Evolutionary conservation across 2,113 vertebrate species (phyloP), one percentile per base, ranked within the genome.

Genomic region (Corynorhinus townsendii): DNA sequence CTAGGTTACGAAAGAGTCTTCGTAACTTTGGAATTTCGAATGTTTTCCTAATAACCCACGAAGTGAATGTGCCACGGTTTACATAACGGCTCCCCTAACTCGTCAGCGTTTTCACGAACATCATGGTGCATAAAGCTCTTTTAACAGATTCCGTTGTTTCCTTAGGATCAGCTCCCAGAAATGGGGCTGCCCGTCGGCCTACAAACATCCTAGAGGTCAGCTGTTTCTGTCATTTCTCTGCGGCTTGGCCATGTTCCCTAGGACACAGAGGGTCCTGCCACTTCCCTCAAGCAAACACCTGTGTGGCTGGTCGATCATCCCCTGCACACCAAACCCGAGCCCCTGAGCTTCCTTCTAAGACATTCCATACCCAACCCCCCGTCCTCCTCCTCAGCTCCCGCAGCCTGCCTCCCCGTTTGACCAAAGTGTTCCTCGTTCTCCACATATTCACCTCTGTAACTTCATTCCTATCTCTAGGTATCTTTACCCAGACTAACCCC

Each of bases 271-370:
- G 22, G 45, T 35, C 11, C 26, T 40, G 1, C 22, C 4, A 10
- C 66, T 69, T 35, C 47, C 68, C 62, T 91, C 33, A 40, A 15
- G 12, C 28, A 72, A 49, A 86, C 22, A 77, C 9, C 20, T 28
- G 5, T 0, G 4, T 26, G 30, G 2, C n/a, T 75, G 40, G 20
- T n/a, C 30, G 12, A 7, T 75, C 64, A 14, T 3, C 38, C 0
- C 20, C 47, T 35, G 3, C 3, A 30, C 49, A 45, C 3, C 1
- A n/a, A 52, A 9, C 4, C 45, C 19, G 35, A 33, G 8, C 43
- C n/a, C 49, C 16, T 1, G 0, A 6, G 33, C 22, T n/a, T 20
- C 16, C 10, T 62, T 47, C 64, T 11, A 2, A 62, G 85, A 7
- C 35, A 64, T 82, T 16, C 7, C 43, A 15, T 5, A 11, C 14